A percentile compares a stretch with the other conserved stretches of the same genome.
Conservation (phyloP, 2,888 invertebrate genomes). For the Diloba caeruleocephala region DNA sequence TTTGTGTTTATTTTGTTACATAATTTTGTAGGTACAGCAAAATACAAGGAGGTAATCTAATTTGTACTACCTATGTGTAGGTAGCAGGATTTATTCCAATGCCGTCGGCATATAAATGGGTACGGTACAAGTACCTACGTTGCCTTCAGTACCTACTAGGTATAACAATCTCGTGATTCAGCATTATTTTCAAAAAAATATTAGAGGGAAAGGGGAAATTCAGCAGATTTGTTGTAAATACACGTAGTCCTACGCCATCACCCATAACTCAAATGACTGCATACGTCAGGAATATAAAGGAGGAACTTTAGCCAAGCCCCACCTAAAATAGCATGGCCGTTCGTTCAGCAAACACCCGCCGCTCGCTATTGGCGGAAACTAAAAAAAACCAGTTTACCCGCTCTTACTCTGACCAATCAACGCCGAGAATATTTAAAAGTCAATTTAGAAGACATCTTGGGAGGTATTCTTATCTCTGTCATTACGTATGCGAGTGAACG, state of each 20-base stretch:
- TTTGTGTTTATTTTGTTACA: slow-evolving; percentile 39
- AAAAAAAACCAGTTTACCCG: slow-evolving; percentile 71
- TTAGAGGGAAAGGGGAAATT: slow-evolving; percentile 65
- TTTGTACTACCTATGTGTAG: slow-evolving; percentile 10
- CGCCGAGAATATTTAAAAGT: slow-evolving; percentile 72
- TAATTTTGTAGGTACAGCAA: slow-evolving; percentile 19
- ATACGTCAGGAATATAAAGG: slow-evolving; percentile 87
- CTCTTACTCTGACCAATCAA: slow-evolving; percentile 81
- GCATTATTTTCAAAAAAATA: slow-evolving; percentile 67
- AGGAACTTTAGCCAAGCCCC: slow-evolving; percentile 79
- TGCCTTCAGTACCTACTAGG: slow-evolving; percentile 39
- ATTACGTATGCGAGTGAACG: slow-evolving; percentile 68
- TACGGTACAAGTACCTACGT: slow-evolving; percentile 8
- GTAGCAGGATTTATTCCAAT: slow-evolving; percentile 23
- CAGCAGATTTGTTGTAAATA: slow-evolving; percentile 80
- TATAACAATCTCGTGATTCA: slow-evolving; percentile 58
- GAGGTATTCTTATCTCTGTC: slow-evolving; percentile 74
- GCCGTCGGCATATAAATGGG: slow-evolving; percentile 29
- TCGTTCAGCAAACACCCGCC: slow-evolving; percentile 68
- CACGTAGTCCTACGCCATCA: slow-evolving; percentile 82
- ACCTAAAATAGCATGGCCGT: slow-evolving; percentile 87
- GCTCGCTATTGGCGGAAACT: slow-evolving; percentile 76
- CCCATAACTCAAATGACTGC: slow-evolving; percentile 87
- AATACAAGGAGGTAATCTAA: slow-evolving; percentile 14
- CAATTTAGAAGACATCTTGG: slow-evolving; percentile 77